Evolutionary conservation across 2,888 invertebrate species (phyloP), one percentile per base, ranked within the genome.

Genomic region (Ferrisia virgata): DNA sequence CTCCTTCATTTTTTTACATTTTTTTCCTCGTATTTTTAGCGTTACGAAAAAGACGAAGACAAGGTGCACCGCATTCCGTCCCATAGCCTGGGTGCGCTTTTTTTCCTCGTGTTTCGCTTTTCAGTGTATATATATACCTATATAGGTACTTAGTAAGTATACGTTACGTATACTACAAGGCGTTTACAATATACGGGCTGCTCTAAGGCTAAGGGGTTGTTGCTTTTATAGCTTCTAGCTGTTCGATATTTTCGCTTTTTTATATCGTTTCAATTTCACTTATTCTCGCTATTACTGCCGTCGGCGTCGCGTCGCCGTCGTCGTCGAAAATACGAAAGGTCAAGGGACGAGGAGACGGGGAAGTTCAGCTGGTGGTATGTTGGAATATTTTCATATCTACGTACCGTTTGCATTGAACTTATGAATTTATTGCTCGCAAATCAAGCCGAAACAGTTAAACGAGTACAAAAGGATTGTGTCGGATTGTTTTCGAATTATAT

Each of bases 201-300:
- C 53, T 53, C 47, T 47, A 0, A 47, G 22, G 53, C 43, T 76
- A 13, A 47, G 36, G 39, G 76, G 39, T 78, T 84, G 58, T 53
- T 40, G 72, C 43, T 40, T 72, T 31, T 25, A 82, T 69, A 43
- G 36, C 43, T 43, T 64, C 78, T 79, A 79, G 53, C 39, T 58
- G 40, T 84, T 47, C 47, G 31, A 43, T 80, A 81, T 43, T 81
- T 85, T 85, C 80, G 25, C 39, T 82, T 82, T 84, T 85, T 58
- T 64, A n/a, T 82, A 40, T 78, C 31, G 33, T 39, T 39, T 31
- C 39, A 15, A 39, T 53, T 82, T 80, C 69, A 79, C 79, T 72
- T 36, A 72, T 53, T 25, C 72, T 5, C 13, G 18, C 18, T 47
- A n/a, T 47, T 47, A 5, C 18, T 47, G 4, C 3, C 47, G 47